phyloP scores from a whole-genome alignment of 2,888 invertebrate species.

The Neria commutata region DNA sequence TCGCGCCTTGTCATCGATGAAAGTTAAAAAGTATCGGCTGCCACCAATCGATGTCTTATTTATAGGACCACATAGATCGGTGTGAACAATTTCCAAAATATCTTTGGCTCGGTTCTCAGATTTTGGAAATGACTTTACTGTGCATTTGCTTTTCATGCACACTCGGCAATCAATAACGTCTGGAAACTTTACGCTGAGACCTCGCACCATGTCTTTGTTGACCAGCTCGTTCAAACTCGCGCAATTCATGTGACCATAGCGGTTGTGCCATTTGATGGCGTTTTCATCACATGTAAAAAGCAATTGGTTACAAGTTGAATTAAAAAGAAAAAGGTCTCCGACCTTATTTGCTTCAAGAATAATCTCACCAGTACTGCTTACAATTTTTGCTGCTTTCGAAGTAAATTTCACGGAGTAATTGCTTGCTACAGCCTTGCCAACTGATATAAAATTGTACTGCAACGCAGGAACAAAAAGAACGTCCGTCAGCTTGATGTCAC shows the following conservation, averaged over 20 bases:
- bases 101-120: conserved; percentile 15
- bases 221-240: neutral
- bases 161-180: conserved; percentile 9
- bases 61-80: conserved; percentile 31
- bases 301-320: neutral
- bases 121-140: conserved; percentile 20
- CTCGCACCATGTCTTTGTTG: neutral
- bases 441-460: neutral
- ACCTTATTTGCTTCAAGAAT: neutral
- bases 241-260: neutral
- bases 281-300: neutral
- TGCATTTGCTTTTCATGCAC: conserved; percentile 28
- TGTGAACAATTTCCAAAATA: conserved; percentile 28
- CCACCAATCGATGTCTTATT: conserved; percentile 26
- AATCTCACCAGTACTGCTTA: neutral
- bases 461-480: neutral
- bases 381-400: neutral
- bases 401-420: neutral
- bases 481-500: neutral
- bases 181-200: conserved; percentile 12
- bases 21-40: conserved; percentile 28
- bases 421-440: neutral
- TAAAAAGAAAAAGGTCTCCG: neutral
- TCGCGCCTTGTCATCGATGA: conserved; percentile 29
- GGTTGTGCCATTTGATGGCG: neutral